Percentiles rank a stretch among this genome's conserved stretches.
These are phyloP conservation scores for Leucophenga maculata DNA, from an alignment of 2,888 invertebrate species.

Conservation along the genomic window DNA sequence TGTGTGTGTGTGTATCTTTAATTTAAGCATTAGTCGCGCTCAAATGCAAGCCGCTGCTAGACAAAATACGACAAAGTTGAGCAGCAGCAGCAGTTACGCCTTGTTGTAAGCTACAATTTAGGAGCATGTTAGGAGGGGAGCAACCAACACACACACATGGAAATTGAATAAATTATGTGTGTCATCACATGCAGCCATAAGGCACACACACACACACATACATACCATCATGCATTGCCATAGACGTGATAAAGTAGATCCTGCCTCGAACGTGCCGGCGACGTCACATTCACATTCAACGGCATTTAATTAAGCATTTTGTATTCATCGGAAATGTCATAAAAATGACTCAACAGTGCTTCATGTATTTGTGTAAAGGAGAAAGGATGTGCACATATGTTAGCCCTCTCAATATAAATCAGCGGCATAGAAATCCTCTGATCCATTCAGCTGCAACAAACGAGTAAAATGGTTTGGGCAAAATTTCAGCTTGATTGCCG, in stretches of 20 bases:
- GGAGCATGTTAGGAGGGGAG: not conserved
- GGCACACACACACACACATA: conserved; percentile 14
- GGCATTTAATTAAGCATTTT: conserved; percentile 69
- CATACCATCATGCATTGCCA: not conserved
- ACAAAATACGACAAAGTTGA: conserved; percentile 21
- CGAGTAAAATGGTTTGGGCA: not conserved
- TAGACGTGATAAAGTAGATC: conserved; percentile 25
- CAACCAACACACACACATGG: conserved; percentile 37
- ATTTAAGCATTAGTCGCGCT: conserved; percentile 64
- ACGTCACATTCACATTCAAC: conserved; percentile 37
- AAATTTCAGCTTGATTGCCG: conserved; percentile 1
- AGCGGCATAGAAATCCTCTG: not conserved
- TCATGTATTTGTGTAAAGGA: not conserved
- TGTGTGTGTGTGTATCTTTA: conserved; percentile 52
- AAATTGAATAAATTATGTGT: conserved; percentile 68
- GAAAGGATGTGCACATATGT: conserved; percentile 42
- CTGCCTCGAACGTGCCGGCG: conserved; percentile 27
- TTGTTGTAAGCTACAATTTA: not conserved
- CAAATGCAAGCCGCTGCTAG: conserved; percentile 38
- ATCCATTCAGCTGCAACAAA: not conserved
- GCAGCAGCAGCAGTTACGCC: conserved; percentile 1
- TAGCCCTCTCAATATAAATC: conserved; percentile 31
- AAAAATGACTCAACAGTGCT: conserved; percentile 46
- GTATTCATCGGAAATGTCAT: conserved; percentile 68
- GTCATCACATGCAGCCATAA: conserved; percentile 59